Evolutionary conservation across 2,888 invertebrate species (phyloP), one percentile per base, ranked within the genome.

Genomic region (Agrochola macilenta): DNA sequence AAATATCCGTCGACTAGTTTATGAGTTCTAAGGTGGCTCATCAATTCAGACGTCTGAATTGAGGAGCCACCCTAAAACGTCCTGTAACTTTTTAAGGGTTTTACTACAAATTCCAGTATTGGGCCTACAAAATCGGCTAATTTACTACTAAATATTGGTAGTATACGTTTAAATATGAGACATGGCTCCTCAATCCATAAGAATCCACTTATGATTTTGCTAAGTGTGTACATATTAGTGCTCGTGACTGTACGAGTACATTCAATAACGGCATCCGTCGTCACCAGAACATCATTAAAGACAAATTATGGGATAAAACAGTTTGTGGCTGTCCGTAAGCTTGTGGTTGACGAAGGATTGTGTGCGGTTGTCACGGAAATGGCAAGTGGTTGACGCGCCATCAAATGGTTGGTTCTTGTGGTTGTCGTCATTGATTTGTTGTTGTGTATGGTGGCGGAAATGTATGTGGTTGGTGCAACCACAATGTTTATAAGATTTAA

Each of bases 231-330:
- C 1, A 17, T 26, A 26, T 58, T 26, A 26, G 58, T 35, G 30
- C 61, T 61, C 30, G 4, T 35, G 20, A 35, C 9, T 61, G 20
- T 61, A 35, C 20, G 9, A 17, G n/a, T 26, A 43, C 20, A 58
- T 78, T 76, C 76, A 80, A 83, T 85, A 81, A 83, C 57, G 72
- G 78, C 52, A 65, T 83, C 69, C 49, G 57, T 75, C 80, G 52
- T 58, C 60, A 83, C 85, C 74, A 79, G 71, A 87, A 82, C 68
- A 76, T 87, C 76, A 87, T 87, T 89, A 86, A 72, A 65, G 71
- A 78, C 80, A 88, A 88, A 89, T 89, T 89, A 89, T 74, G 76
- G 83, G 84, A 83, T 89, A 89, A 89, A 89, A 89, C 89, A 87
- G 88, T 89, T 52, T 86, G 86, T 69, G 89, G 89, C 77, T 78